A percentile compares a stretch with the other conserved stretches of the same genome.
phyloP scores from a whole-genome alignment of 2,797 vertebrate genomes.

The Euthynnus affinis region DNA sequence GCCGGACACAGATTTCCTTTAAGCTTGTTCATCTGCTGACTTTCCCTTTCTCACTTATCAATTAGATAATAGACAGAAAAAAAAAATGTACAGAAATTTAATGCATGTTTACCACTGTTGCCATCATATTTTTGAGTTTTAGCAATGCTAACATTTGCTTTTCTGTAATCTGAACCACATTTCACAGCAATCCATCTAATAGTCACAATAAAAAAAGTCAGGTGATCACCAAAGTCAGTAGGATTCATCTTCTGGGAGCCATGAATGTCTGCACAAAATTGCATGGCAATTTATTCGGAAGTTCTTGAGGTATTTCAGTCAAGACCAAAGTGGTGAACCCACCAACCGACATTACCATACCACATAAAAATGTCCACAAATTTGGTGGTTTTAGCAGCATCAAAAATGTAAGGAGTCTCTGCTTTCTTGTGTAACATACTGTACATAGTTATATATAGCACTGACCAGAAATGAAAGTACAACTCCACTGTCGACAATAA shows the following conservation, averaged over 20 bases:
- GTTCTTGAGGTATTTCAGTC: not conserved
- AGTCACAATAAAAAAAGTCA: not conserved
- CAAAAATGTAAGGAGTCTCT: not conserved
- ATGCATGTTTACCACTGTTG: too few species aligned
- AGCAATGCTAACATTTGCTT: not conserved
- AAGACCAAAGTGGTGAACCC: not conserved
- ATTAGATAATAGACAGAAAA: too few species aligned
- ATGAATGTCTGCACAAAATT: not conserved
- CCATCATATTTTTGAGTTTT: too few species aligned
- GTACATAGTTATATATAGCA: conserved; percentile 5
- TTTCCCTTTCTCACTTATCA: not conserved
- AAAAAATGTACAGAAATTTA: too few species aligned
- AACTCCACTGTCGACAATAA: conserved; percentile 16
- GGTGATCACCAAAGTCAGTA: not conserved
- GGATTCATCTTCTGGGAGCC: not conserved
- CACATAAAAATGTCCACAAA: not conserved
- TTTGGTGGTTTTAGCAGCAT: not conserved
- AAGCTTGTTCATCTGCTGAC: not conserved
- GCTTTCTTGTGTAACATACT: not conserved
- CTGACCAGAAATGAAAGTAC: conserved; percentile 9
- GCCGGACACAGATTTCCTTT: not conserved
- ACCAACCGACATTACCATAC: not conserved
- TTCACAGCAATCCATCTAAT: too few species aligned
- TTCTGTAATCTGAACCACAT: too few species aligned
- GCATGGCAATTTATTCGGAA: not conserved